A percentile compares a stretch with the other conserved stretches of the same genome.
These are phyloP conservation scores for Rhagoletis pomonella DNA, from an alignment of 1,140 invertebrate species.

Conservation along the genomic window DNA sequence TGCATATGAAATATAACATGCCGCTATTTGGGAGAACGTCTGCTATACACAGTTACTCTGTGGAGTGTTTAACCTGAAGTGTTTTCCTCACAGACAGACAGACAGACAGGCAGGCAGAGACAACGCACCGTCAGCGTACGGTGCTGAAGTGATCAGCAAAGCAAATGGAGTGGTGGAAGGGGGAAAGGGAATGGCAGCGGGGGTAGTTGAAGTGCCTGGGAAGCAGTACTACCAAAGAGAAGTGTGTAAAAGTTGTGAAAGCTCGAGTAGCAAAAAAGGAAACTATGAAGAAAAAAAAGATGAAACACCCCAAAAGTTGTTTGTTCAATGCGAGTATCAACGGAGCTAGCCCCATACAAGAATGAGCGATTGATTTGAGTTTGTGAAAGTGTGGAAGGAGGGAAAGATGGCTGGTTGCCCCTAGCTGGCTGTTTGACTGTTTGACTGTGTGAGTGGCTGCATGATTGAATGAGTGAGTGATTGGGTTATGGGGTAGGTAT, in stretches of 20 bases:
- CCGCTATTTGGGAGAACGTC: background rate
- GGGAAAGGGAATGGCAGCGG: background rate
- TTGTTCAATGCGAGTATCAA: conserved; percentile 10
- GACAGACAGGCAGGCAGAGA: no score
- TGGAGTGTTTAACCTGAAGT: conserved; percentile 11
- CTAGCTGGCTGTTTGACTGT: background rate
- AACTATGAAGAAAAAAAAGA: background rate
- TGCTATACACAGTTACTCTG: background rate
- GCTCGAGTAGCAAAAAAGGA: background rate
- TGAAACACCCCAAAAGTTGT: background rate
- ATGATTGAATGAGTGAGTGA: no score
- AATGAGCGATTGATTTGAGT: conserved; percentile 3
- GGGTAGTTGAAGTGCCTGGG: background rate
- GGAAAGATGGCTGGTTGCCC: background rate
- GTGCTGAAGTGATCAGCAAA: conserved; percentile 22
- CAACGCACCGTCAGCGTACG: background rate
- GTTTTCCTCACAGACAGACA: background rate
- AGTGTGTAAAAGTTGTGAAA: conserved; percentile 20
- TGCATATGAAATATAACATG: background rate
- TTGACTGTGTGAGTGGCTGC: background rate
- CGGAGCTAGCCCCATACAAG: background rate
- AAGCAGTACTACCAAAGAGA: background rate
- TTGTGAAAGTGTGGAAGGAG: background rate
- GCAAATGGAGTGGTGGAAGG: background rate
- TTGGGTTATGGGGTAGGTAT: no score